Conservation (phyloP, 2,797 vertebrate genomes). For the Sorex maritimensis region DNA sequence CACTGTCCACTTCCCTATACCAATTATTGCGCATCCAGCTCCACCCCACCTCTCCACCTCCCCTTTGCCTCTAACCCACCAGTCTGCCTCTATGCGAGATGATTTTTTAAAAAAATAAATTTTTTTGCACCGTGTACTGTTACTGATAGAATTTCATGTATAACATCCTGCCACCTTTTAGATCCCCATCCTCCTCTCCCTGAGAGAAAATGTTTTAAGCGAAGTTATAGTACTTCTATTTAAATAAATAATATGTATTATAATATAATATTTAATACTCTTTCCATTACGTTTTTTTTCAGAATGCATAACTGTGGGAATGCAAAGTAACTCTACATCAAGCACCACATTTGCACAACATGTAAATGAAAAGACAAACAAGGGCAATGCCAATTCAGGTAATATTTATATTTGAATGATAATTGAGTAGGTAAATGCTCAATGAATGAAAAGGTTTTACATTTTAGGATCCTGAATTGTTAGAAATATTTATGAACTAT, state of each 20-base stretch:
- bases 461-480: slow-evolving; percentile 7
- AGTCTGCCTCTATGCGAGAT: too few species aligned
- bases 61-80: too few species aligned
- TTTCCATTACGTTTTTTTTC: neutral
- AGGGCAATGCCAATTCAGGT: neutral
- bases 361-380: neutral
- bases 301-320: neutral
- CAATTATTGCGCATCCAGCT: too few species aligned
- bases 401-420: neutral
- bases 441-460: neutral
- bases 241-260: too few species aligned
- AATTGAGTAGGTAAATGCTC: neutral
- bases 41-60: too few species aligned
- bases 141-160: too few species aligned
- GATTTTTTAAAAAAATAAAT: too few species aligned
- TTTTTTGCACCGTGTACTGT: too few species aligned
- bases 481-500: slow-evolving; percentile 1
- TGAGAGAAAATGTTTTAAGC: neutral
- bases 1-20: too few species aligned
- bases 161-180: too few species aligned
- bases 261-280: neutral
- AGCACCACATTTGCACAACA: neutral
- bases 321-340: neutral
- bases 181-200: too few species aligned
- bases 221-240: too few species aligned